Conservation (phyloP, 2,113 vertebrate genomes). For the Cepphus grylle region DNA sequence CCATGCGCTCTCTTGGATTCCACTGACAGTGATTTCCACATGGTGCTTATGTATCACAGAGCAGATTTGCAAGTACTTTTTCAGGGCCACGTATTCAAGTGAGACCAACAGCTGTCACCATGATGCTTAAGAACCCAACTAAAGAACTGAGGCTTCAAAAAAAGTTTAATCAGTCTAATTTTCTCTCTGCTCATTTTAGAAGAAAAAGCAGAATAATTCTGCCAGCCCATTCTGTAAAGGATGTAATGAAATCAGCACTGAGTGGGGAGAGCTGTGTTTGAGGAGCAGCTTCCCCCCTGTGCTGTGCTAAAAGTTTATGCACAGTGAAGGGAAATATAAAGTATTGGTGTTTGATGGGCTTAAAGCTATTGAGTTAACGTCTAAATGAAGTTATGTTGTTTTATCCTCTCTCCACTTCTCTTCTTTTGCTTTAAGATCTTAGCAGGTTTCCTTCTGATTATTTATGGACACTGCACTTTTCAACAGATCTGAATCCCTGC, state of each 20-base stretch:
- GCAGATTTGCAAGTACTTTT: constrained; percentile 9
- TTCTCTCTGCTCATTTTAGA: neutral
- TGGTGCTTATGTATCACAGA: neutral
- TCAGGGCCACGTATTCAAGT: neutral
- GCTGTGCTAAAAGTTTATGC: neutral
- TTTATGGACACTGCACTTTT: neutral
- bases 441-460: neutral
- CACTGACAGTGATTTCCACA: neutral
- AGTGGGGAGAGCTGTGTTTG: neutral
- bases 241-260: neutral
- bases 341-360: neutral
- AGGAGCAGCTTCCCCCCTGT: neutral
- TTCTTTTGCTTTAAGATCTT: constrained; percentile 6
- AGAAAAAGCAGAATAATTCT: neutral
- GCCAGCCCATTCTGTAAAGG: neutral
- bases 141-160: neutral
- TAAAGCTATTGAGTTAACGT: neutral
- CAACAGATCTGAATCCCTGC: neutral
- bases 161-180: neutral
- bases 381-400: neutral
- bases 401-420: neutral
- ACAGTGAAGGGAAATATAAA: neutral
- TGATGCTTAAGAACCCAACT: neutral
- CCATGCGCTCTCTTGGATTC: neutral
- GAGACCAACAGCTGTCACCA: neutral